These are phyloP conservation scores for Hypomecis punctinalis DNA, from an alignment of 2,888 invertebrate species.

Conservation along the genomic window DNA sequence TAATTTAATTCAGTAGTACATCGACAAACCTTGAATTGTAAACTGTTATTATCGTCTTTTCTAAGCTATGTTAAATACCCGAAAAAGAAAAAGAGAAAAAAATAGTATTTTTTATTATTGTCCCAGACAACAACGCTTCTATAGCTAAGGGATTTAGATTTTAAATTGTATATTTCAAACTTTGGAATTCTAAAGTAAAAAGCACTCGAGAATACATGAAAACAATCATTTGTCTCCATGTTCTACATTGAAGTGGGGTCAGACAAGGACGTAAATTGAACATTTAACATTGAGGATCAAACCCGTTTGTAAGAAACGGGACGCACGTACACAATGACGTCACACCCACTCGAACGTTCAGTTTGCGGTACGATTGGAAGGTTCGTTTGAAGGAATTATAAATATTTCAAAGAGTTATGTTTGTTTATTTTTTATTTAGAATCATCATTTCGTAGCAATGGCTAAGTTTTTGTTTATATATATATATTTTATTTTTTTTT, in stretches of 20 bases:
- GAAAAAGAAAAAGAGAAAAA: background rate
- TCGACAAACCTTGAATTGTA: too few relatives aligned
- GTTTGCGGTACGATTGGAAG: constrained; percentile 18
- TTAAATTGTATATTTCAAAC: background rate
- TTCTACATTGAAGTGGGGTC: constrained; percentile 33
- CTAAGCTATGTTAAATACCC: background rate
- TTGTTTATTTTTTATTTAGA: too few relatives aligned
- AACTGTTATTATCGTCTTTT: background rate
- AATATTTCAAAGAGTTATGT: too few relatives aligned
- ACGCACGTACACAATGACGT: constrained; percentile 29
- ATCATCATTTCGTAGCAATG: too few relatives aligned
- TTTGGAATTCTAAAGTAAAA: constrained; percentile 18
- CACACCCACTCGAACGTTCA: constrained; percentile 42
- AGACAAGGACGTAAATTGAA: constrained; percentile 20
- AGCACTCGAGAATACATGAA: constrained; percentile 15
- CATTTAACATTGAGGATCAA: constrained; percentile 21
- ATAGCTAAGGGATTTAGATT: background rate
- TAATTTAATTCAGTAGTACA: too few relatives aligned
- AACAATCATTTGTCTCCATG: constrained; percentile 10
- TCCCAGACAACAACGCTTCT: background rate
- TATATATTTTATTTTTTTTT: too few relatives aligned
- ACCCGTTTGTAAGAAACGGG: constrained; percentile 27
- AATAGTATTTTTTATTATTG: too few relatives aligned
- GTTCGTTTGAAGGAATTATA: constrained; percentile 14
- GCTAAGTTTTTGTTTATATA: too few relatives aligned